phyloP scores from a whole-genome alignment of 2,888 invertebrate genomes.

The Agrenia bidenticulata region DNA sequence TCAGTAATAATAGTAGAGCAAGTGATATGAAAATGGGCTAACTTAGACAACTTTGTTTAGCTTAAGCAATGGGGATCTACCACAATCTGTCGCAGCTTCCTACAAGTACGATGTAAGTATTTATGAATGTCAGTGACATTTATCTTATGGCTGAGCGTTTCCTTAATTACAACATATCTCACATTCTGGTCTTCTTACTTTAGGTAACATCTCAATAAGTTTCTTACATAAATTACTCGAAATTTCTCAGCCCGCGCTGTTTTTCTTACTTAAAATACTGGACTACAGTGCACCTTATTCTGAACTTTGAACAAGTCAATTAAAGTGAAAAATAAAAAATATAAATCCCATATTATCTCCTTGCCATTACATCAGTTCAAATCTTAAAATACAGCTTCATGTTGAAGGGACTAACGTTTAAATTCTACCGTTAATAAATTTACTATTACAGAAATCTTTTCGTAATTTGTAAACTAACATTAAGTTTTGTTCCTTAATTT shows the following conservation, averaged over 20 bases:
- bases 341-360: constrained; percentile 9
- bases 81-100: too few species aligned
- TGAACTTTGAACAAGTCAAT: constrained; percentile 16
- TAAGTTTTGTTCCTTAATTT: neutral
- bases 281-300: constrained; percentile 11
- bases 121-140: constrained; percentile 25
- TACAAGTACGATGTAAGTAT: constrained; percentile 13
- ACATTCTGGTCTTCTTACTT: constrained; percentile 10
- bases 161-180: constrained; percentile 9
- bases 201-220: neutral
- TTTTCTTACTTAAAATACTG: constrained; percentile 16
- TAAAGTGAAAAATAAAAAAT: constrained; percentile 21
- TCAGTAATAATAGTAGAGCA: too few species aligned
- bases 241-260: neutral
- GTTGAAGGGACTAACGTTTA: constrained; percentile 9
- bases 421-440: constrained; percentile 11
- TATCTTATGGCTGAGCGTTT: constrained; percentile 21
- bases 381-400: constrained; percentile 19
- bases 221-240: neutral
- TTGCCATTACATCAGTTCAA: constrained; percentile 11
- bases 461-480: constrained; percentile 6
- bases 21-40: too few species aligned
- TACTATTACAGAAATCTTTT: constrained; percentile 4
- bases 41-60: too few species aligned
- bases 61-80: too few species aligned